Base-by-base conservation (phyloP, 2,113 vertebrate genomes). In the Sapayoa aenigma region DNA sequence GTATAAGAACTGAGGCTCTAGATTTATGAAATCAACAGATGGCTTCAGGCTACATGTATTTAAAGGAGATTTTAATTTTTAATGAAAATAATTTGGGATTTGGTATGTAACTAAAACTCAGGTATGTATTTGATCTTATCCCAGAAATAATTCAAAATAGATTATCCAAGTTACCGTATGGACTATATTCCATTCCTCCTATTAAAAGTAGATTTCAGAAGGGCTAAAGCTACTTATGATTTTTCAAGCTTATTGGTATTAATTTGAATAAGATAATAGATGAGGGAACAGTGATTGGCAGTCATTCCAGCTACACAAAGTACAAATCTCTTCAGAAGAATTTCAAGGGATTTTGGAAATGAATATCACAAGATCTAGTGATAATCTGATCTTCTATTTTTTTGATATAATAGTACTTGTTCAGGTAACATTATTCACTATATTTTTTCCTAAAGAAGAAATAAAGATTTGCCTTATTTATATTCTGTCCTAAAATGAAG, bases 1-100 rank as follows among this genome's bases (percentile, higher is more conserved):
- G 22, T 39, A 58, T 4, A 74, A 72, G 47, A 89, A 71, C 6
- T 50, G 33, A 60, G 12, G 27, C 28, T 90, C 31, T 41, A 71
- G 73, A 69, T 94, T 97, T 92, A 85, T 46, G 35, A 96, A 96
- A 92, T 86, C 82, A 96, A 93, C 96, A 96, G 93, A 95, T 96
- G 95, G 93, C 63, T 56, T 80, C 63, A 94, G 68, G 93, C 82
- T 96, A 96, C 69, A 50, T 68, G 42, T 90, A 89, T 97, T 97
- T 97, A 93, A 97, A 97, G 91, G 60, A 96, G 96, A 96, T 94
- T 91, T 95, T 95, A 88, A 88, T 96, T 96, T 96, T 96, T 94
- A 87, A 96, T 96, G 80, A 96, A 94, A 97, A 95, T 82, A 96
- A 89, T 91, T 95, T 92, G 52, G 85, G 90, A 94, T 67, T 91